Conservation (phyloP, 53 echinoderm and acorn worm species). For the Mesocentrotus franciscanus region DNA sequence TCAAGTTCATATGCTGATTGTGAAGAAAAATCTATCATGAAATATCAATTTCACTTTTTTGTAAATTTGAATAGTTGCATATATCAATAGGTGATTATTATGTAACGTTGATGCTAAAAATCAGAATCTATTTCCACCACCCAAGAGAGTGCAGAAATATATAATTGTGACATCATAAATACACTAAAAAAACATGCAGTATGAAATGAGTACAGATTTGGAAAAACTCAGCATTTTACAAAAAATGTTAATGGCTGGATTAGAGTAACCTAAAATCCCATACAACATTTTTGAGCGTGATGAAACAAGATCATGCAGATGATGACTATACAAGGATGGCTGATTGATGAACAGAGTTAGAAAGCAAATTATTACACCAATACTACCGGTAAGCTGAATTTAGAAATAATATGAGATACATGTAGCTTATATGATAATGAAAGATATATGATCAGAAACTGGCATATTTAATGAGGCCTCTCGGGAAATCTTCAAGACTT, state of each 20-base stretch:
- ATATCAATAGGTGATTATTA: not conserved
- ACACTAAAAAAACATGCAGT: not conserved
- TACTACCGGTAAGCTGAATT: not conserved
- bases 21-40: not conserved
- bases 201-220: not conserved
- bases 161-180: not conserved
- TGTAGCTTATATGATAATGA: not conserved
- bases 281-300: not conserved
- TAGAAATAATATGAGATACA: not conserved
- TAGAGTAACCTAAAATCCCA: not conserved
- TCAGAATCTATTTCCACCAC: not conserved
- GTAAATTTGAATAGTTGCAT: not conserved
- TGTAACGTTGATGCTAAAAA: not conserved
- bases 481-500: not conserved
- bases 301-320: constrained; percentile 20
- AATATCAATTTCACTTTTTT: not conserved
- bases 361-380: not conserved
- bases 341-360: constrained; percentile 20
- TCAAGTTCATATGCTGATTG: not conserved
- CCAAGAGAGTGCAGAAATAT: not conserved
- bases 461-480: not conserved
- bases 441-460: not conserved
- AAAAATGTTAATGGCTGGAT: constrained; percentile 10
- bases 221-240: not conserved
- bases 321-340: not conserved